phyloP scores from a whole-genome alignment of 2,113 vertebrate species.

The Geothlypis trichas region DNA sequence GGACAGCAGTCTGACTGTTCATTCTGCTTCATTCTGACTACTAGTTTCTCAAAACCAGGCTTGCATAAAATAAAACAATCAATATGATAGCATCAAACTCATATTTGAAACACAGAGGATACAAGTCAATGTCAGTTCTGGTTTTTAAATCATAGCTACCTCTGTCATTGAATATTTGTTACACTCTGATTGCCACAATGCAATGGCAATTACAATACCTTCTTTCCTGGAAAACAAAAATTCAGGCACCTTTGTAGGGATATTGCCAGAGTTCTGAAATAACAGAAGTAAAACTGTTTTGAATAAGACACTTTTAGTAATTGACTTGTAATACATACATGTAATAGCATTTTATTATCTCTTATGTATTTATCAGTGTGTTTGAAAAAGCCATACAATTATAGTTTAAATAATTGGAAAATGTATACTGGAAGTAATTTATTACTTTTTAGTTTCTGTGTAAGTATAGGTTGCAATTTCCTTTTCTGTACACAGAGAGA shows the following conservation, averaged over 20 bases:
- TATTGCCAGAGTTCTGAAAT: background rate
- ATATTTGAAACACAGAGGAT: background rate
- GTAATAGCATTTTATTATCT: background rate
- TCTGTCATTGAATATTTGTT: background rate
- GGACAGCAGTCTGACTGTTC: background rate
- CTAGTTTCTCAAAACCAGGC: background rate
- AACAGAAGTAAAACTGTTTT: background rate
- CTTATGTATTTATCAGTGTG: background rate
- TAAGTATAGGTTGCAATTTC: background rate
- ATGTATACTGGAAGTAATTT: background rate
- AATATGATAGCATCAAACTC: background rate
- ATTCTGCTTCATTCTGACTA: background rate
- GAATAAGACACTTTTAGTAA: background rate
- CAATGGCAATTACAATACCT: background rate
- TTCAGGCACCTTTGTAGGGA: background rate
- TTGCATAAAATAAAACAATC: background rate
- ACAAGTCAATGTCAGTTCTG: background rate
- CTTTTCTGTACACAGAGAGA: background rate
- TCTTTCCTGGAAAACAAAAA: background rate
- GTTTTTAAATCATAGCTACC: accelerated
- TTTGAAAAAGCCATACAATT: background rate
- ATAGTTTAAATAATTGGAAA: background rate
- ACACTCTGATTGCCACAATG: background rate
- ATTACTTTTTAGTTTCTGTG: background rate
- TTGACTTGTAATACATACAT: background rate